Conservation (phyloP, 30 jellyfish, hydroid and myxozoan genomes). For the Phacellophora camtschatica region DNA sequence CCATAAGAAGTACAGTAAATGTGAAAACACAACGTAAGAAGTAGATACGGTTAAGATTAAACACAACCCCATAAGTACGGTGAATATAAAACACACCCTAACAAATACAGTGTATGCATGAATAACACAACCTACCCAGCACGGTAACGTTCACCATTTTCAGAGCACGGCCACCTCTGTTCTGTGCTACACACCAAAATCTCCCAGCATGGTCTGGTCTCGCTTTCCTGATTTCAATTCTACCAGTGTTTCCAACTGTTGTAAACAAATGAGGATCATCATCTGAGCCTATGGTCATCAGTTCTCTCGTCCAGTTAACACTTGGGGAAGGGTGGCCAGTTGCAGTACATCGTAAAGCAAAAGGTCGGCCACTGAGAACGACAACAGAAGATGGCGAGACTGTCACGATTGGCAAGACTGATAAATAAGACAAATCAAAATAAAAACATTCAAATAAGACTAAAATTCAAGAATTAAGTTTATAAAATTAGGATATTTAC, state of each 20-base stretch:
- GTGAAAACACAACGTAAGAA: too few species aligned
- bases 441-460: background rate
- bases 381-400: conserved; percentile 62
- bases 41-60: too few species aligned
- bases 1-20: too few species aligned
- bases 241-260: background rate
- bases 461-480: too few species aligned
- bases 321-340: conserved; percentile 56
- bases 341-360: conserved; percentile 61
- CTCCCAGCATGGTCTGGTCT: conserved; percentile 67
- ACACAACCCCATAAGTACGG: too few species aligned
- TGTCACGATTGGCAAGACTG: conserved; percentile 65
- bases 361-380: conserved; percentile 60
- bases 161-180: conserved; percentile 77
- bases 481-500: too few species aligned
- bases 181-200: conserved; percentile 61
- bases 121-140: conserved; percentile 82
- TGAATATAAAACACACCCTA: too few species aligned
- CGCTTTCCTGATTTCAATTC: background rate
- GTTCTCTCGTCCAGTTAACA: conserved; percentile 59
- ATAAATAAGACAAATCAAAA: background rate
- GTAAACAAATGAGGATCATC: too few species aligned
- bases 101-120: too few species aligned
- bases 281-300: background rate
- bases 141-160: conserved; percentile 59